Percentiles rank a stretch among this genome's conserved stretches.
These are phyloP conservation scores for Apis laboriosa DNA, from an alignment of 1,140 invertebrate genomes.

Conservation along the genomic window DNA sequence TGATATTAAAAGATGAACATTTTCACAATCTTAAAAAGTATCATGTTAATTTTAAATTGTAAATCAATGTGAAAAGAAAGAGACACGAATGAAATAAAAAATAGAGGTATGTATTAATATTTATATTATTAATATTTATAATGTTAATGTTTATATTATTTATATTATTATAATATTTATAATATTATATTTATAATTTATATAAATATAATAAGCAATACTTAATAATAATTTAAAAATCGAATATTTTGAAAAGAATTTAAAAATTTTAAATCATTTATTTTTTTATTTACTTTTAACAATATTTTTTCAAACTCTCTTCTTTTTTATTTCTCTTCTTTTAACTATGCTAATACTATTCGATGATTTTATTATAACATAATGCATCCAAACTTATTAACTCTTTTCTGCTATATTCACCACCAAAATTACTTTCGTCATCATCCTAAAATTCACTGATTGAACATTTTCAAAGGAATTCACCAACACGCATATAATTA, in stretches of 20 bases:
- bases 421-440: not conserved
- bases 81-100: no score
- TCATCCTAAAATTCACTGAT: not conserved
- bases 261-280: not conserved
- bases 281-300: not conserved
- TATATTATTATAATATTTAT: no score
- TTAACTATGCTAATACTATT: not conserved
- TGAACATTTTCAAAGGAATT: not conserved
- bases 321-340: no score
- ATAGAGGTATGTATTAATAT: no score
- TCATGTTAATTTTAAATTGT: not conserved
- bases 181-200: no score
- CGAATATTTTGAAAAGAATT: not conserved
- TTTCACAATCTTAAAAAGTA: not conserved
- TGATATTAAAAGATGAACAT: not conserved
- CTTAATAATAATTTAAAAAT: not conserved
- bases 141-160: no score
- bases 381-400: not conserved
- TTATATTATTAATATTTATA: no score
- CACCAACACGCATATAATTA: not conserved
- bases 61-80: not conserved
- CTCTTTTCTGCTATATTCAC: not conserved
- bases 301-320: not conserved
- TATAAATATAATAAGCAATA: not conserved
- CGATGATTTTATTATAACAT: not conserved